These are phyloP conservation scores for Ctenodactylus gundi DNA, from an alignment of 2,113 vertebrate species.

Conservation along the genomic window DNA sequence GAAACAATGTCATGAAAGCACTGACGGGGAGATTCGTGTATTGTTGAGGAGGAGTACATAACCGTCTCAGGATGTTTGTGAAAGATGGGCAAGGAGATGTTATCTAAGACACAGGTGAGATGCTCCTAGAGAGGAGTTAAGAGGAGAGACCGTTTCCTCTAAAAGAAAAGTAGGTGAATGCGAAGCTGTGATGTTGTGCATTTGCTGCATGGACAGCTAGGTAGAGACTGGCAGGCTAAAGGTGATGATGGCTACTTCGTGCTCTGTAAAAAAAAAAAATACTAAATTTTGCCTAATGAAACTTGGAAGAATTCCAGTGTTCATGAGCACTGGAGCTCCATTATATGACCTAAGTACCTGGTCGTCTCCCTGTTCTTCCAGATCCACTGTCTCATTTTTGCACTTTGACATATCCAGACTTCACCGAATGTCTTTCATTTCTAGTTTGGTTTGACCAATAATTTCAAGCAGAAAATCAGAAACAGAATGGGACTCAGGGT, in stretches of 20 bases:
- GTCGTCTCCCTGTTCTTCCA: neutral
- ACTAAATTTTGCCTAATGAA: neutral
- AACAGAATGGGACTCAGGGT: neutral
- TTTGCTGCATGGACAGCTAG: neutral
- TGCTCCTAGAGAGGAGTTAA: neutral
- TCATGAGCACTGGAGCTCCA: neutral
- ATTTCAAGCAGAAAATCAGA: neutral
- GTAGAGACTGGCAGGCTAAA: neutral
- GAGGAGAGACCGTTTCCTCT: neutral
- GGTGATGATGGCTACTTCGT: neutral
- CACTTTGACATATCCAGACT: neutral
- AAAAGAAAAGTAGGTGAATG: neutral
- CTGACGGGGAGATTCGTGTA: neutral
- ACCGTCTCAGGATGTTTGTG: neutral
- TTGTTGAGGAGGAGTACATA: neutral
- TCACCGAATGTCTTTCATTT: neutral
- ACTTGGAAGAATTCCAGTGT: neutral
- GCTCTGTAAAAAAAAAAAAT: neutral
- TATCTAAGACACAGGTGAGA: neutral
- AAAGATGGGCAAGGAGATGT: neutral
- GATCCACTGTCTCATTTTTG: neutral
- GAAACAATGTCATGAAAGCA: neutral
- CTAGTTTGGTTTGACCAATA: neutral
- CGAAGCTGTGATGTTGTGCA: neutral
- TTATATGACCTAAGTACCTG: neutral